A percentile compares a stretch with the other conserved stretches of the same genome.
These are phyloP conservation scores for Cylloceria caligata DNA, from an alignment of 2,888 invertebrate genomes.

Conservation along the genomic window DNA sequence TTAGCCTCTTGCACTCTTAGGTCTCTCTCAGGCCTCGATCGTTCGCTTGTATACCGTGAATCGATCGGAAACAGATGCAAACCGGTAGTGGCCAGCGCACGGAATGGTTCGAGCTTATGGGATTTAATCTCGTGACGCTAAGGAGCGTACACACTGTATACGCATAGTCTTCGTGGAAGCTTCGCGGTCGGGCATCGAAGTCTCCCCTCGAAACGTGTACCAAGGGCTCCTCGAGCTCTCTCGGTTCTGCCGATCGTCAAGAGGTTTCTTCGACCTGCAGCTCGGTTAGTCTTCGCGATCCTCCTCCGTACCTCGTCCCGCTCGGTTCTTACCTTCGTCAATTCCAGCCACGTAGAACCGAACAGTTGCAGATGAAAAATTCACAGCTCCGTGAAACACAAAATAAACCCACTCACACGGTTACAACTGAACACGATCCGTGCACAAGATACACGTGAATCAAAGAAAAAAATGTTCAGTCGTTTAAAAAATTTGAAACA, in stretches of 20 bases:
- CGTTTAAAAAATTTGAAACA: neutral
- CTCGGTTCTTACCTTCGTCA: conserved; percentile 54
- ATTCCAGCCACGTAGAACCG: conserved; percentile 64
- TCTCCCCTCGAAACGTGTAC: conserved; percentile 56
- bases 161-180: conserved; percentile 50
- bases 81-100: conserved; percentile 49
- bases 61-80: neutral
- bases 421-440: neutral
- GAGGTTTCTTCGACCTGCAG: neutral
- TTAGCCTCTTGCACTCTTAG: no score
- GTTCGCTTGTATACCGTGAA: neutral
- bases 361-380: conserved; percentile 29
- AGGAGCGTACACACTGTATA: neutral
- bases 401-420: conserved; percentile 33
- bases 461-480: conserved; percentile 30
- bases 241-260: conserved; percentile 46
- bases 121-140: conserved; percentile 41
- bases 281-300: conserved; percentile 36
- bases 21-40: neutral
- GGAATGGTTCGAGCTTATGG: conserved; percentile 43
- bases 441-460: neutral
- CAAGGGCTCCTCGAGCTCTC: conserved; percentile 39
- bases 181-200: conserved; percentile 68
- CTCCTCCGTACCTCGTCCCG: neutral
- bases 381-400: conserved; percentile 39